Percentiles rank a stretch among this genome's conserved stretches.
These are phyloP conservation scores for Hermodice carunculata DNA, from an alignment of 2,888 invertebrate genomes.

Conservation along the genomic window DNA sequence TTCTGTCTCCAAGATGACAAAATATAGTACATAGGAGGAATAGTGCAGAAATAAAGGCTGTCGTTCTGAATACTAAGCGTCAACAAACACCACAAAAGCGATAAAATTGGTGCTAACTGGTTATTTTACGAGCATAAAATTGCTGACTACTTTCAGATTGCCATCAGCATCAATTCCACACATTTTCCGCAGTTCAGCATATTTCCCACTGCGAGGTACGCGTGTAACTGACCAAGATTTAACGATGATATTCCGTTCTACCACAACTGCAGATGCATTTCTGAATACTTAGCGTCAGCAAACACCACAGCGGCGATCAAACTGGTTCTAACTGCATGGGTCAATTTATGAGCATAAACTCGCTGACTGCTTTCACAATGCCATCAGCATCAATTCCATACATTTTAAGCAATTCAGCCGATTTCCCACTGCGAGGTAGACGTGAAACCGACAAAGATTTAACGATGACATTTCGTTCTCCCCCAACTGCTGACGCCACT, in stretches of 20 bases:
- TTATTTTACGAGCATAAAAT: too few species aligned
- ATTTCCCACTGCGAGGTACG: constrained; percentile 94
- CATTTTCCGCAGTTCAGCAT: constrained; percentile 85
- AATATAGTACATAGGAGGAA: too few species aligned
- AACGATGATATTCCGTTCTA: constrained; percentile 79
- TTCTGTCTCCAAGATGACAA: too few species aligned
- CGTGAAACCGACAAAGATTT: constrained; percentile 84
- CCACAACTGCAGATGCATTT: constrained; percentile 84
- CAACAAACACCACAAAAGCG: too few species aligned
- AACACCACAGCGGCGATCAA: too few species aligned
- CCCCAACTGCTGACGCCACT: constrained; percentile 84
- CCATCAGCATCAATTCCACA: constrained; percentile 90
- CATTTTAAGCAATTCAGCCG: constrained; percentile 85
- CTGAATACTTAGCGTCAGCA: too few species aligned
- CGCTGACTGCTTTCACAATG: constrained; percentile 79
- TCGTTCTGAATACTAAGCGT: too few species aligned
- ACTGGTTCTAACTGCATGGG: too few species aligned
- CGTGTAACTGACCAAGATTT: constrained; percentile 84
- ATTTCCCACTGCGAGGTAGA: constrained; percentile 94
- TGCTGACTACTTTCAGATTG: constrained; percentile 79
- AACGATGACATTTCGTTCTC: constrained; percentile 79
- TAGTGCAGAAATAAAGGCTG: too few species aligned
- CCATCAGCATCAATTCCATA: constrained; percentile 90
- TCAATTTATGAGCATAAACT: too few species aligned
- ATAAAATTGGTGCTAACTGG: too few species aligned